phyloP scores from a whole-genome alignment of 2,113 vertebrate species.

The Carassius carassius region DNA sequence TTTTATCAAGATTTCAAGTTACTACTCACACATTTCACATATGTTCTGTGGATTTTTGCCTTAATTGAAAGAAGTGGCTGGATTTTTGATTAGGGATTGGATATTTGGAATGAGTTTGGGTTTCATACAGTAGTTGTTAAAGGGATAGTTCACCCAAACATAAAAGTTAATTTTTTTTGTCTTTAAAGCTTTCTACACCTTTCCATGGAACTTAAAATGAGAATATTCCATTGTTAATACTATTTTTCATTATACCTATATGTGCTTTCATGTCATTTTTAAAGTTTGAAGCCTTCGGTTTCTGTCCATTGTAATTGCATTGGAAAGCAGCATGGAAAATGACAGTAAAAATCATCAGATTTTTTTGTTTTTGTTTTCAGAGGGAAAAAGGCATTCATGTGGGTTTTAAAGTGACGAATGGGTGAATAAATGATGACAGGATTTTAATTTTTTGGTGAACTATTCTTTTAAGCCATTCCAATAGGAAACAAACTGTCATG shows the following conservation, averaged over 20 bases:
- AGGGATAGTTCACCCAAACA: background rate
- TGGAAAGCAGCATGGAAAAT: background rate
- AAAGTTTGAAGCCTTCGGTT: background rate
- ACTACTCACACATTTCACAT: background rate
- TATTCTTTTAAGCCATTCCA: background rate
- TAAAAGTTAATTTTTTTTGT: background rate
- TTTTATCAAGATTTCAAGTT: background rate
- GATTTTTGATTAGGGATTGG: background rate
- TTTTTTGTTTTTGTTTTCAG: background rate
- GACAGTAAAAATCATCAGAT: background rate
- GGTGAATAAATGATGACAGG: background rate
- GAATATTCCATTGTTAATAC: background rate
- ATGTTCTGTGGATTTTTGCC: background rate
- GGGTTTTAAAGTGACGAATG: background rate
- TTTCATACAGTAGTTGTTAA: background rate
- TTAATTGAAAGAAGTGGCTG: background rate
- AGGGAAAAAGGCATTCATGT: background rate
- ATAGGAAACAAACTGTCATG: background rate
- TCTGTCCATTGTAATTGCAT: background rate
- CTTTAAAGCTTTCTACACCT: background rate
- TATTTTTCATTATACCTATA: background rate
- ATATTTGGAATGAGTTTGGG: no score
- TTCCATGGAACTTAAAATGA: background rate
- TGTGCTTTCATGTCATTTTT: background rate
- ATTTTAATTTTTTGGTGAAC: no score